These are phyloP conservation scores for Characodon lateralis DNA, from an alignment of 2,797 vertebrate species.

Conservation along the genomic window DNA sequence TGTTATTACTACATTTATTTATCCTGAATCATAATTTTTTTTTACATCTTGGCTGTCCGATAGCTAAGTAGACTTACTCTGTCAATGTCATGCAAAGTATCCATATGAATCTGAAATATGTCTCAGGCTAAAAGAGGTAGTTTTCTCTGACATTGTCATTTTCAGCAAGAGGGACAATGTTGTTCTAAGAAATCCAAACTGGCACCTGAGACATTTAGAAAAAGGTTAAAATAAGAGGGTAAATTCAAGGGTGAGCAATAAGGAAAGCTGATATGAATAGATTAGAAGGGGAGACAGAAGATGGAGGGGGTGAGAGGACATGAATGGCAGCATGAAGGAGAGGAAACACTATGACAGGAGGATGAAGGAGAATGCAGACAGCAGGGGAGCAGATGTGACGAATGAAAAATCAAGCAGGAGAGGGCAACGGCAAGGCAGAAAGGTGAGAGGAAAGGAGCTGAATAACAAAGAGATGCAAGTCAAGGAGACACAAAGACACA, in stretches of 20 bases:
- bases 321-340: slow-evolving; percentile 17
- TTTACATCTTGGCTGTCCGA: not conserved
- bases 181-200: not conserved
- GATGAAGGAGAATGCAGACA: slow-evolving; percentile 19
- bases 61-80: not conserved
- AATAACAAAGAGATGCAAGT: slow-evolving; percentile 56
- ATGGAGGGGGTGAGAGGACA: slow-evolving; percentile 6
- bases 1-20: not conserved
- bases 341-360: slow-evolving; percentile 21
- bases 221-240: slow-evolving; percentile 7
- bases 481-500: slow-evolving; percentile 26
- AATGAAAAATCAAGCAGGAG: slow-evolving; percentile 58
- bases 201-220: slow-evolving; percentile 4
- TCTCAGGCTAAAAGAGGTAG: not conserved
- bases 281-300: slow-evolving; percentile 27
- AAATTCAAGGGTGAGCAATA: not conserved
- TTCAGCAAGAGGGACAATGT: not conserved
- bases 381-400: slow-evolving; percentile 40
- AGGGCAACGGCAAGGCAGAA: slow-evolving; percentile 52
- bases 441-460: slow-evolving; percentile 48
- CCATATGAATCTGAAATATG: not conserved
- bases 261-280: slow-evolving; percentile 38
- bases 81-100: not conserved
- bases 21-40: not conserved
- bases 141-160: not conserved